phyloP scores from a whole-genome alignment of 2,888 invertebrate genomes.

The Candidula unifasciata region DNA sequence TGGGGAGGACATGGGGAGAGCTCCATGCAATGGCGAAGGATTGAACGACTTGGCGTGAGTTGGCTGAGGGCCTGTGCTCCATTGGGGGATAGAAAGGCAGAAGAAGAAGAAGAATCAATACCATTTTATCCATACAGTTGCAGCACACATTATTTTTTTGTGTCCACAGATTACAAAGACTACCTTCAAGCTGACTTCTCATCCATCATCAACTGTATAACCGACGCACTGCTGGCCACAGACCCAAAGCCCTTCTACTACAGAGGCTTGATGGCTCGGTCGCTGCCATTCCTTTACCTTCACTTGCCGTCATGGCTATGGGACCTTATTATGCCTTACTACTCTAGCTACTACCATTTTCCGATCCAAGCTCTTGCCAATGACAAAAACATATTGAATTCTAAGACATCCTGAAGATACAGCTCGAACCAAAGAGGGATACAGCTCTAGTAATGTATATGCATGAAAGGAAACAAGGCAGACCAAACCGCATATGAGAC shows the following conservation, averaged over 20 bases:
- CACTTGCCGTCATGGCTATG: constrained; percentile 65
- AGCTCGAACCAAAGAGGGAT: too few species aligned
- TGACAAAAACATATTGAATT: neutral
- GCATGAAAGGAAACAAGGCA: too few species aligned
- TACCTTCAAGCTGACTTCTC: constrained; percentile 64
- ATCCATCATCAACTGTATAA: constrained; percentile 63
- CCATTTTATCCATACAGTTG: too few species aligned
- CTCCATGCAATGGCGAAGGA: too few species aligned
- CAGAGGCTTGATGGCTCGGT: constrained; percentile 66
- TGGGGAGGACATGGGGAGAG: too few species aligned
- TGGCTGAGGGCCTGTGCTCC: too few species aligned
- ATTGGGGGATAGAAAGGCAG: too few species aligned
- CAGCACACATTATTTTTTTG: neutral
- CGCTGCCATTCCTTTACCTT: constrained; percentile 66
- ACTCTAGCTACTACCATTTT: constrained; percentile 67
- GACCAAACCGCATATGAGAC: too few species aligned
- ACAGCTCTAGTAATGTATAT: neutral
- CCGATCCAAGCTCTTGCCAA: constrained; percentile 56
- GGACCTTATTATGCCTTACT: constrained; percentile 60
- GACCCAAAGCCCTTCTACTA: constrained; percentile 65
- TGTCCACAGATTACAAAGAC: constrained; percentile 59
- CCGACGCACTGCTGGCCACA: constrained; percentile 64
- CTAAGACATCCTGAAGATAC: neutral
- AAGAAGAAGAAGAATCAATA: too few species aligned
- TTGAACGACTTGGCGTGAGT: too few species aligned